Conservation (phyloP, 2,888 invertebrate species). For the Hypsopygia costalis region DNA sequence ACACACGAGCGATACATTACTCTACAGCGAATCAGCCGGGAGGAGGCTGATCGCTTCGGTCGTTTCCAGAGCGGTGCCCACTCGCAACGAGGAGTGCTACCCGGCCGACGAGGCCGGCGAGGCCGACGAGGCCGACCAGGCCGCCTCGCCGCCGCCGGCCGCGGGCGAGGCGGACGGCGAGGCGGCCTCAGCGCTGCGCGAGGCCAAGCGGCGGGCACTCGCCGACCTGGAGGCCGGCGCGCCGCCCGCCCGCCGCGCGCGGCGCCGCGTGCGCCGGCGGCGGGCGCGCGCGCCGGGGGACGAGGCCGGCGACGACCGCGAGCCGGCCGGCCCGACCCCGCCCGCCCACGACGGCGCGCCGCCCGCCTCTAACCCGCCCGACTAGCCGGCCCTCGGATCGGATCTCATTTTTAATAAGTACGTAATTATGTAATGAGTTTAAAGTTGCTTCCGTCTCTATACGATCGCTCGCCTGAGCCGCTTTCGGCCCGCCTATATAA, state of each 20-base stretch:
- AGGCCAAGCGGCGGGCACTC: constrained; percentile 27
- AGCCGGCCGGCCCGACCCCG: constrained; percentile 12
- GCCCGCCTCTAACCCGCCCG: too few relatives aligned
- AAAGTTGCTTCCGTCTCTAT: too few relatives aligned
- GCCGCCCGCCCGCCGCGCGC: constrained; percentile 18
- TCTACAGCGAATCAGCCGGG: too few relatives aligned
- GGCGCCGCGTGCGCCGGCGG: constrained; percentile 7
- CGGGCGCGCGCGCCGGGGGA: neutral
- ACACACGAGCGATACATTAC: too few relatives aligned
- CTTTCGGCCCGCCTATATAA: too few relatives aligned
- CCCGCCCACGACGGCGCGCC: constrained; percentile 9
- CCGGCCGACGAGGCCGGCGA: neutral
- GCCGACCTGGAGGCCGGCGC: neutral
- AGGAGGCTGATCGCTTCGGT: too few relatives aligned
- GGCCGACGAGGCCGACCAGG: too few relatives aligned
- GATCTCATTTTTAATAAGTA: too few relatives aligned
- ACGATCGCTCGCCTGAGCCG: too few relatives aligned
- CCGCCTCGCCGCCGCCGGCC: neutral
- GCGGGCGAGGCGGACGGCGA: neutral
- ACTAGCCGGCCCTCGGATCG: too few relatives aligned
- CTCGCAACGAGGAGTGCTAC: neutral
- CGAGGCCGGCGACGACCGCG: neutral
- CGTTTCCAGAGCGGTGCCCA: neutral
- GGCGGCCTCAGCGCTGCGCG: constrained; percentile 11
- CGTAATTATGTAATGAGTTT: too few relatives aligned